These are phyloP conservation scores for Phymanthus crucifer DNA, from an alignment of 92 coral and sea anemone genomes.

Conservation along the genomic window DNA sequence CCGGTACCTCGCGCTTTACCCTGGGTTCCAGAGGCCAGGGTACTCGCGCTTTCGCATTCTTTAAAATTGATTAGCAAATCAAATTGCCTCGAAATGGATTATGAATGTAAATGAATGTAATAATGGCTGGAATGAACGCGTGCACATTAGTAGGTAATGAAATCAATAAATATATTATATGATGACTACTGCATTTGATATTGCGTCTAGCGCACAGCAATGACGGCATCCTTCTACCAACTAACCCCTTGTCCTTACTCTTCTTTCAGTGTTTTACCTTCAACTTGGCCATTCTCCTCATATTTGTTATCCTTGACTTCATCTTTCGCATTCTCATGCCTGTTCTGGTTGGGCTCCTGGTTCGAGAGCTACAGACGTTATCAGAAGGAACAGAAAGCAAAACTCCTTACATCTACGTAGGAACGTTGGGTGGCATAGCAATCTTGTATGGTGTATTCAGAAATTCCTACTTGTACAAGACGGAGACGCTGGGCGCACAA, in stretches of 20 bases:
- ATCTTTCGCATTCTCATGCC: constrained; percentile 17
- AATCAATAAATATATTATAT: no score
- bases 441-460: constrained; percentile 3
- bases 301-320: constrained; percentile 6
- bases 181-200: no score
- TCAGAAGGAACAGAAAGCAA: not conserved
- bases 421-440: constrained; percentile 9
- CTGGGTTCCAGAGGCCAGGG: no score
- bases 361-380: constrained; percentile 11
- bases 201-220: not conserved
- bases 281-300: constrained; percentile 7
- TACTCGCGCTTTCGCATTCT: no score
- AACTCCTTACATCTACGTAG: constrained; percentile 30
- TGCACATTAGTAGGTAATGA: no score
- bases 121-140: no score
- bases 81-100: no score
- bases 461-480: constrained; percentile 16
- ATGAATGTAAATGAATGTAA: no score
- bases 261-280: constrained; percentile 27
- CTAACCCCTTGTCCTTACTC: not conserved
- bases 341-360: constrained; percentile 29
- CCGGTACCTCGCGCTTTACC: no score
- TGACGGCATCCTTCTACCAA: not conserved
- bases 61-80: no score
- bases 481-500: constrained; percentile 5